Conservation (phyloP, 2,113 vertebrate genomes). For the Seriola quinqueradiata region DNA sequence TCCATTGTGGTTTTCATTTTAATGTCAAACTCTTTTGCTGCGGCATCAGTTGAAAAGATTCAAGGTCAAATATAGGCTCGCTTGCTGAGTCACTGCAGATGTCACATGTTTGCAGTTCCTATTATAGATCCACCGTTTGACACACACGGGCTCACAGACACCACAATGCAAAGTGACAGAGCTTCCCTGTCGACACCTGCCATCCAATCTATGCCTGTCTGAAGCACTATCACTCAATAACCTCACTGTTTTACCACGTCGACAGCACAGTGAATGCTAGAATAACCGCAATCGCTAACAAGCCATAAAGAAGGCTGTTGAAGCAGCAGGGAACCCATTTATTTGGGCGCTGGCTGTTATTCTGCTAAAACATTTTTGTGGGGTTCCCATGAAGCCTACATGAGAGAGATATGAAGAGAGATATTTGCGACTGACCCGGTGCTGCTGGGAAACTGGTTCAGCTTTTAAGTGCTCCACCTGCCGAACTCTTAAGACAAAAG, state of each 20-base stretch:
- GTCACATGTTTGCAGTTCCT: constrained; percentile 51
- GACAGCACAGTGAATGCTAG: constrained; percentile 8
- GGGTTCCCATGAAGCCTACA: constrained; percentile 1
- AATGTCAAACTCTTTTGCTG: constrained; percentile 23
- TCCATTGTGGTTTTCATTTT: constrained; percentile 35
- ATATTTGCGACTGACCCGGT: neutral
- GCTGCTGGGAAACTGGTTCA: neutral
- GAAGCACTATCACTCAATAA: constrained; percentile 67
- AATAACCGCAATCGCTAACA: constrained; percentile 31
- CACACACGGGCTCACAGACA: constrained; percentile 50
- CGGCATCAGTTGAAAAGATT: constrained; percentile 30
- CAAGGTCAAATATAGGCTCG: constrained; percentile 64
- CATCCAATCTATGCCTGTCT: constrained; percentile 69
- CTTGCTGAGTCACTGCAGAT: constrained; percentile 48
- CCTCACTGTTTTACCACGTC: constrained; percentile 53
- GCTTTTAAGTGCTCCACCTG: constrained; percentile 10
- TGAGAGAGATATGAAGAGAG: neutral
- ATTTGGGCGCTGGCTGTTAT: neutral
- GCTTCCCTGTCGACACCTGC: constrained; percentile 70
- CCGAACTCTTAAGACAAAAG: constrained; percentile 9
- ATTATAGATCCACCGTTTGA: constrained; percentile 55
- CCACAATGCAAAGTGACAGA: constrained; percentile 68
- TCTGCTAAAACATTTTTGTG: neutral
- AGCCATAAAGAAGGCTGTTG: constrained; percentile 21
- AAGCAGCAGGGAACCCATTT: neutral